Percentiles rank a stretch among this genome's conserved stretches.
Evolutionary conservation across 2,888 invertebrate genomes (phyloP).

Genomic region (Charanyca ferruginea): DNA sequence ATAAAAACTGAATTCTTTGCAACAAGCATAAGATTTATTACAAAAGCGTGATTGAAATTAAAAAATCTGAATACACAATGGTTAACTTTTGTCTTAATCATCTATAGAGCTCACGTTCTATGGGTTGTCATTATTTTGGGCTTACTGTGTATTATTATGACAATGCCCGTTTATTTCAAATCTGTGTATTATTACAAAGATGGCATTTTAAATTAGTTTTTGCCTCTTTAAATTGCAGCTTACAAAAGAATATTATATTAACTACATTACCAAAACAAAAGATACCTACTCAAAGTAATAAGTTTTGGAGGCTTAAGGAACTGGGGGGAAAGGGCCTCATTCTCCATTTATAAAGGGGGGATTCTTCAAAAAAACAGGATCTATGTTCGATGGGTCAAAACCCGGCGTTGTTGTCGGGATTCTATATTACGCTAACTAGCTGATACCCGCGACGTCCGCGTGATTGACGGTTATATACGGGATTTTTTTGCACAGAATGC

Average conservation of each 20-base stretch:
- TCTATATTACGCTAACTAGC: too few species aligned
- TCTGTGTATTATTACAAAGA: constrained; percentile 11
- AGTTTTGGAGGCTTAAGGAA: too few species aligned
- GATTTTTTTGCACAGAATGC: too few species aligned
- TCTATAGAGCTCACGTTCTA: constrained; percentile 25
- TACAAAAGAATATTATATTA: constrained; percentile 18
- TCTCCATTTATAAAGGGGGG: too few species aligned
- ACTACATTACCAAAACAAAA: too few species aligned
- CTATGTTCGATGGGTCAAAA: too few species aligned
- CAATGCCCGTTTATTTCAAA: constrained; percentile 13
- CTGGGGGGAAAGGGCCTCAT: too few species aligned
- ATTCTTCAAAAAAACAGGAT: too few species aligned
- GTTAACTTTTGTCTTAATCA: constrained; percentile 2
- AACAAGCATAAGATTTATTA: constrained; percentile 6
- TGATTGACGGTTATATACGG: too few species aligned
- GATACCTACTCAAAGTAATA: background rate
- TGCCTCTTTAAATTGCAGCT: background rate
- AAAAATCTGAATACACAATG: constrained; percentile 4
- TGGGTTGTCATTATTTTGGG: constrained; percentile 11
- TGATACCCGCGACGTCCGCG: too few species aligned
- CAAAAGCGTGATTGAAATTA: constrained; percentile 23
- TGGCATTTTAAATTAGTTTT: constrained; percentile 8
- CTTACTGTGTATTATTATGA: constrained; percentile 12
- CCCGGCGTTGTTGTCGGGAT: too few species aligned
- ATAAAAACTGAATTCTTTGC: background rate